A percentile compares a stretch with the other conserved stretches of the same genome.
Conservation (phyloP, 2,113 vertebrate genomes). For the Pipa parva region DNA sequence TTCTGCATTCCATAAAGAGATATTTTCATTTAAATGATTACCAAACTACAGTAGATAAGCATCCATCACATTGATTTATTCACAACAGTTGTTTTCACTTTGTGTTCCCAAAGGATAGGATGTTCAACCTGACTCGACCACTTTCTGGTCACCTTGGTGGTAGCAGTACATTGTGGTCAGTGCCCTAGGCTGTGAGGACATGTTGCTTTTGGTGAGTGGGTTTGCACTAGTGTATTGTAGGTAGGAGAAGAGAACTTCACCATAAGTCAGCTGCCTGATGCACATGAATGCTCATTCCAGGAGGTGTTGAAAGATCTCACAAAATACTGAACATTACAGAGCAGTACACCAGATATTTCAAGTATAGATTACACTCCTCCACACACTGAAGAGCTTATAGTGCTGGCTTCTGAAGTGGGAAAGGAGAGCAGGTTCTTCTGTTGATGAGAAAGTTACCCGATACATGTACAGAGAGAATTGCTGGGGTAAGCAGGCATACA, state of each 20-base stretch:
- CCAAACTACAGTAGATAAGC: no score
- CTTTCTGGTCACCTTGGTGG: no score
- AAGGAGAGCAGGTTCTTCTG: not conserved
- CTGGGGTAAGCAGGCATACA: not conserved
- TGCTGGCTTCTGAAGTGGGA: not conserved
- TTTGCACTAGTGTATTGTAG: constrained; percentile 1
- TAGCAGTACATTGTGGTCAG: not conserved
- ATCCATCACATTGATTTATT: no score
- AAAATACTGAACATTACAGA: constrained; percentile 25
- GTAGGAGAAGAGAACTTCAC: constrained; percentile 25
- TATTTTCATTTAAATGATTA: no score
- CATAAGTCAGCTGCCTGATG: constrained; percentile 26
- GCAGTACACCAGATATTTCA: constrained; percentile 5
- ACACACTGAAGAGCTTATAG: not conserved
- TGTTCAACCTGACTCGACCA: no score
- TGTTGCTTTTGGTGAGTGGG: constrained; percentile 13
- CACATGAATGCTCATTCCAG: constrained; percentile 27
- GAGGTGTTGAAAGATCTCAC: constrained; percentile 25
- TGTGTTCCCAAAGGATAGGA: no score
- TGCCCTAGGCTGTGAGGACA: not conserved
- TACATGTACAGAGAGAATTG: not conserved
- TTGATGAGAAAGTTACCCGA: not conserved
- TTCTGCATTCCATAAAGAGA: no score
- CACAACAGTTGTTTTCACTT: no score
- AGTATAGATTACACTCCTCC: constrained; percentile 15